A percentile compares a stretch with the other conserved stretches of the same genome.
Evolutionary conservation across 2,797 vertebrate genomes (phyloP).

Genomic region (Myotis pilosus): DNA sequence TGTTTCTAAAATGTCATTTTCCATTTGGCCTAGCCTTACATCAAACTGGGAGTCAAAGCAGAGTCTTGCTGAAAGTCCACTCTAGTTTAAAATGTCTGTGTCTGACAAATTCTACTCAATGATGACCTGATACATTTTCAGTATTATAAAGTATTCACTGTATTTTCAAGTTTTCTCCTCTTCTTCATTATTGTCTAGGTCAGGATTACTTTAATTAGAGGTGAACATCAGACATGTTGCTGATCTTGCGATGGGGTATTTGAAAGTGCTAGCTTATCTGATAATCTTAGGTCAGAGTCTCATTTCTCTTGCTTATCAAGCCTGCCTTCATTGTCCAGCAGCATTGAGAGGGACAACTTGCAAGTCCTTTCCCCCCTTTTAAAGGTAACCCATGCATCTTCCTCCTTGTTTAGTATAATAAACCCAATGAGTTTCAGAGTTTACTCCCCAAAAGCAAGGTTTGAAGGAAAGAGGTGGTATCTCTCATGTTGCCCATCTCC

Average conservation of each 20-base stretch:
- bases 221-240: neutral
- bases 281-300: neutral
- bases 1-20: conserved; percentile 23
- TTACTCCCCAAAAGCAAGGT: neutral
- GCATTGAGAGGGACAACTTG: neutral
- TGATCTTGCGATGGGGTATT: neutral
- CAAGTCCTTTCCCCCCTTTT: neutral
- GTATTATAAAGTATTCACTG: neutral
- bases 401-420: neutral
- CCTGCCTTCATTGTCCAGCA: neutral
- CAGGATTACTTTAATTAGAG: conserved; percentile 20
- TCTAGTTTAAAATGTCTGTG: neutral
- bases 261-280: neutral
- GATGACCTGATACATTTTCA: conserved; percentile 6
- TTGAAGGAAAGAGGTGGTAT: neutral
- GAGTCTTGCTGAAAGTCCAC: neutral
- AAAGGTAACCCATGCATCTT: neutral
- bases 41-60: conserved; percentile 15
- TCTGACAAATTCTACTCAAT: neutral
- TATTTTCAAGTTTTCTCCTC: neutral
- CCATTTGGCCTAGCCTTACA: neutral
- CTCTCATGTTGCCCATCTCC: neutral
- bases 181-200: neutral
- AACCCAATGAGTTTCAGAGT: neutral
- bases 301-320: neutral